Evolutionary conservation across 35 echinoderm and acorn worm genomes (phyloP).

Genomic region (Anneissia japonica): DNA sequence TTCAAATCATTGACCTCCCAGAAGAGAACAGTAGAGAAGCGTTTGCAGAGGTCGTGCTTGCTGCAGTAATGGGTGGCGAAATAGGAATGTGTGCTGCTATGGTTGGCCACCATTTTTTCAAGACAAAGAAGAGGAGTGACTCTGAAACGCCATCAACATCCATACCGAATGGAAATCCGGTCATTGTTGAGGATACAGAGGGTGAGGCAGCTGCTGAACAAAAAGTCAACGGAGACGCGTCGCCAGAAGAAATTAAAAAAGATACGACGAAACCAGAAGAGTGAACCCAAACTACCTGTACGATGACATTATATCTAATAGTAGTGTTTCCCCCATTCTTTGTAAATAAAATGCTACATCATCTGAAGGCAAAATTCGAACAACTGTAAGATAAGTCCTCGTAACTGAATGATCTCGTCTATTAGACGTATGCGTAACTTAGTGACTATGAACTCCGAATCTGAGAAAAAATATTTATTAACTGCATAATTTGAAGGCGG

Average conservation of each 20-base stretch:
- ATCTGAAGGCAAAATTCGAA: no score
- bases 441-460: no score
- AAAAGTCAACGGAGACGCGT: background rate
- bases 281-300: background rate
- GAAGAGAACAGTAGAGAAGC: background rate
- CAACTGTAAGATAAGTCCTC: no score
- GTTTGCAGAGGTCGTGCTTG: background rate
- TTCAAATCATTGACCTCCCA: background rate
- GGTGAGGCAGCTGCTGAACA: background rate
- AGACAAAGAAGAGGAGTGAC: background rate
- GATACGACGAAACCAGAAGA: background rate
- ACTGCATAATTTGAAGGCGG: no score
- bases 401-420: no score
- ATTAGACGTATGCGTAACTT: no score
- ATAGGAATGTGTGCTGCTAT: background rate
- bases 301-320: background rate
- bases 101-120: background rate
- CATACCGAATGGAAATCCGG: background rate
- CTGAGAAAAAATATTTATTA: no score
- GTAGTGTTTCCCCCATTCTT: no score
- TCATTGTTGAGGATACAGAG: background rate
- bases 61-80: background rate
- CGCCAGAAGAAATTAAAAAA: background rate
- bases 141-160: background rate
- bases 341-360: no score